Conservation (phyloP, 2,888 invertebrate genomes). For the Dascillus cervinus region DNA sequence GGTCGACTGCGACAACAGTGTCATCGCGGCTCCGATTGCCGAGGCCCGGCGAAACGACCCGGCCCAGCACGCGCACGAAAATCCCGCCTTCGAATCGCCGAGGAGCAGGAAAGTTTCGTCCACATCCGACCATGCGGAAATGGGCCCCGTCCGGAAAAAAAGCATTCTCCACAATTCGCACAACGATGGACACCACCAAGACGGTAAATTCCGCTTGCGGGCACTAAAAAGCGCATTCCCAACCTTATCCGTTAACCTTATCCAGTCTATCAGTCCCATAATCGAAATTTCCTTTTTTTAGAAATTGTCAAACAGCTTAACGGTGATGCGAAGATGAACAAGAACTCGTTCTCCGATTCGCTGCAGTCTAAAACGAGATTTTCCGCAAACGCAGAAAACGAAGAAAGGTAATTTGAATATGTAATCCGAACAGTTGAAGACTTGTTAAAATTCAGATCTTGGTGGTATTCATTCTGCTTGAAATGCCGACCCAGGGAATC, state of each 20-base stretch:
- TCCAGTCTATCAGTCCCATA: too few species aligned
- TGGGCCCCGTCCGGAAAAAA: constrained; percentile 63
- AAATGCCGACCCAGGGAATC: constrained; percentile 68
- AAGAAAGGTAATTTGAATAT: constrained; percentile 9
- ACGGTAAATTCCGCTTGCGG: neutral
- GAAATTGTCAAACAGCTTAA: constrained; percentile 34
- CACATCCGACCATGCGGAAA: constrained; percentile 46
- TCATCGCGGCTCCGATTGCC: too few species aligned
- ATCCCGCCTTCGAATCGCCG: constrained; percentile 54
- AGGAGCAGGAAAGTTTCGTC: constrained; percentile 37
- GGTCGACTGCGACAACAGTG: constrained; percentile 13
- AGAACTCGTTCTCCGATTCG: constrained; percentile 40
- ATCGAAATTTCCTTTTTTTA: constrained; percentile 20
- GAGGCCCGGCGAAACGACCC: too few species aligned
- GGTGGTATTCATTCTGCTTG: constrained; percentile 75
- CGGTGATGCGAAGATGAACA: constrained; percentile 37
- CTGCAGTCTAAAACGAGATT: constrained; percentile 36
- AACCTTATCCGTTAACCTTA: too few species aligned
- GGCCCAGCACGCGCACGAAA: constrained; percentile 58
- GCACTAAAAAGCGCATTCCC: neutral
- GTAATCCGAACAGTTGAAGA: neutral
- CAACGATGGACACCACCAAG: too few species aligned
- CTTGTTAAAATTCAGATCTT: constrained; percentile 70
- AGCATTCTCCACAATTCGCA: constrained; percentile 58
- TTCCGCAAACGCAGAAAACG: constrained; percentile 31